phyloP scores from a whole-genome alignment of 2,797 vertebrate genomes.

The Rousettus madagascariensis region DNA sequence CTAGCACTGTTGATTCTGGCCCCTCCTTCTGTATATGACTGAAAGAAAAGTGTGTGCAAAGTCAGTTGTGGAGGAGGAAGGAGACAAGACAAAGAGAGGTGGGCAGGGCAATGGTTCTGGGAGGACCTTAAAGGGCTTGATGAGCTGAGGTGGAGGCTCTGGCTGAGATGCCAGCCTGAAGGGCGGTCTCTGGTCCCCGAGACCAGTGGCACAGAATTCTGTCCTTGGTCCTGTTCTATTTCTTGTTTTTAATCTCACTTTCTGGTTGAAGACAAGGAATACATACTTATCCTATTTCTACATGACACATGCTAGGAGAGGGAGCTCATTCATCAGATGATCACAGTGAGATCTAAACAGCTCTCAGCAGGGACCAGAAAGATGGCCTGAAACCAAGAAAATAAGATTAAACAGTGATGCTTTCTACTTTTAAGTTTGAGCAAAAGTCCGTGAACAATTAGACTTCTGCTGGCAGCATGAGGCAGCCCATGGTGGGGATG shows the following conservation, averaged over 20 bases:
- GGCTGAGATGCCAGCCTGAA: background rate
- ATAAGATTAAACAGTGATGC: background rate
- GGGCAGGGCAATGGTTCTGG: background rate
- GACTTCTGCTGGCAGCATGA: background rate
- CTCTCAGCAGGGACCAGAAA: constrained; percentile 17
- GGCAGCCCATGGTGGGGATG: background rate
- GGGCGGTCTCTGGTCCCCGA: background rate
- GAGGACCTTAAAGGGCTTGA: background rate
- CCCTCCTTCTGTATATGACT: background rate
- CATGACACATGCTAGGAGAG: background rate
- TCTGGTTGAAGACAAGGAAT: constrained; percentile 45
- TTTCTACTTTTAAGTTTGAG: background rate
- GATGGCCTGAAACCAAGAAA: constrained; percentile 26
- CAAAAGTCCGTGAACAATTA: background rate
- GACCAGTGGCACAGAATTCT: background rate
- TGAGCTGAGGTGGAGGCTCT: background rate
- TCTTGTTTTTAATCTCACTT: background rate
- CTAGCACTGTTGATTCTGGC: background rate
- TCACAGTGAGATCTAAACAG: background rate
- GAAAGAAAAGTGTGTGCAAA: background rate
- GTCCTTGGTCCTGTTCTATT: background rate
- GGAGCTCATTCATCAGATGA: constrained; percentile 24
- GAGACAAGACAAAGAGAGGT: background rate
- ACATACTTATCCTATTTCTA: background rate
- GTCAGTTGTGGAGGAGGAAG: background rate